A percentile compares a stretch with the other conserved stretches of the same genome.
These are phyloP conservation scores for Orientallactaga sibirica DNA, from an alignment of 2,797 vertebrate species.

Conservation along the genomic window DNA sequence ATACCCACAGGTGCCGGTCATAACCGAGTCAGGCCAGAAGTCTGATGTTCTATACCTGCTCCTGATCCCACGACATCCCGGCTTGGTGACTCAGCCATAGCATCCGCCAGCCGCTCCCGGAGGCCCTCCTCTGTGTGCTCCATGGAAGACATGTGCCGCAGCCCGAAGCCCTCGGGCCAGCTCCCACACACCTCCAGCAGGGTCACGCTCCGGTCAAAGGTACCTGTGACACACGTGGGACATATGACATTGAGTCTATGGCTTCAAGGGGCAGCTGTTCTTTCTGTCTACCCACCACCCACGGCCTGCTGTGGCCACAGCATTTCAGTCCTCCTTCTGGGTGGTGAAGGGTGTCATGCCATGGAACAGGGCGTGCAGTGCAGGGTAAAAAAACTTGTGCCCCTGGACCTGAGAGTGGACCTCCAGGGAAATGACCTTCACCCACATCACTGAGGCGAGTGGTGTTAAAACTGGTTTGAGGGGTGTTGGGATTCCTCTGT, in stretches of 20 bases:
- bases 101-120: constrained; percentile 96
- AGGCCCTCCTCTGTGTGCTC: constrained; percentile 96
- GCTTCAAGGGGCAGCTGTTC: neutral
- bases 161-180: constrained; percentile 97
- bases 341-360: too few species aligned
- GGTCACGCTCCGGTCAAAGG: constrained; percentile 97
- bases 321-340: neutral
- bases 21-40: neutral
- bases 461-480: neutral
- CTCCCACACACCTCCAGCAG: constrained; percentile 98
- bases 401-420: neutral
- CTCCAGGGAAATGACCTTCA: neutral
- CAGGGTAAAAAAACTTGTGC: neutral
- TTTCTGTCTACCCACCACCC: neutral
- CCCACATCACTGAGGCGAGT: neutral
- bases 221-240: constrained; percentile 88
- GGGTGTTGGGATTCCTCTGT: neutral
- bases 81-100: constrained; percentile 98
- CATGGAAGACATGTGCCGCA: constrained; percentile 94
- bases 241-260: neutral
- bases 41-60: constrained; percentile 92
- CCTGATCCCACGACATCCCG: constrained; percentile 95
- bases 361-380: rapidly evolving
- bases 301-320: neutral
- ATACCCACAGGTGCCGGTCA: neutral